Conservation (phyloP, 1,140 invertebrate genomes). For the Sminthurinus signatus region DNA sequence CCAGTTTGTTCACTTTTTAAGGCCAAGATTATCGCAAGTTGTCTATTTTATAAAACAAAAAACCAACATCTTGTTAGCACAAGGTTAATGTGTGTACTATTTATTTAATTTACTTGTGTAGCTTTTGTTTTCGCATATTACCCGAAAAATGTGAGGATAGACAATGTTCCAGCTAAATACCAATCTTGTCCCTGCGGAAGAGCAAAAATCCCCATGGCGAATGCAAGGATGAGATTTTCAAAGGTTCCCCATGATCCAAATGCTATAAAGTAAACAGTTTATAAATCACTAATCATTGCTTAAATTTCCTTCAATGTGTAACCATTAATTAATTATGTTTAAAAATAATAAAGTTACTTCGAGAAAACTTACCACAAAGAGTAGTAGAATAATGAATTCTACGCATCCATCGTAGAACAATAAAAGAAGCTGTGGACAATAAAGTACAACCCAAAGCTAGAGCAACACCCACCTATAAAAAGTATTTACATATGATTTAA, state of each 20-base stretch:
- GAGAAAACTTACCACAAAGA: too few species aligned
- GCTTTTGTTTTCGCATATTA: too few species aligned
- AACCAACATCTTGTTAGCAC: too few species aligned
- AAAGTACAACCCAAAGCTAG: constrained; percentile 19
- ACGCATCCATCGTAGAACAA: constrained; percentile 24
- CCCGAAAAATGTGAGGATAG: constrained; percentile 28
- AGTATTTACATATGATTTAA: too few species aligned
- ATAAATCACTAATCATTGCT: too few species aligned
- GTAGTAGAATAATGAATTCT: constrained; percentile 24
- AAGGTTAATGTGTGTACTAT: too few species aligned
- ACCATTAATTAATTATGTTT: too few species aligned
- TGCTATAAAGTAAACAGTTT: too few species aligned
- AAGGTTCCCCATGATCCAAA: constrained; percentile 27
- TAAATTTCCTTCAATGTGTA: too few species aligned
- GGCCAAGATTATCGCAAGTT: constrained; percentile 28
- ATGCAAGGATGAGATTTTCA: constrained; percentile 10
- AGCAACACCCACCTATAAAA: constrained; percentile 19
- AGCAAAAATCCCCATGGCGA: constrained; percentile 9
- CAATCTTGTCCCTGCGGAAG: constrained; percentile 13
- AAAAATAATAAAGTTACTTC: too few species aligned
- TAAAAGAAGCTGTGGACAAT: constrained; percentile 12
- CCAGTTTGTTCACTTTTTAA: constrained; percentile 35
- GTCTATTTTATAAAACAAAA: constrained; percentile 9
- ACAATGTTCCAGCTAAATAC: constrained; percentile 7
- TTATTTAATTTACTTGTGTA: too few species aligned